Base-by-base conservation (phyloP, 2,888 invertebrate species). In the Cryptus viduatorius region DNA sequence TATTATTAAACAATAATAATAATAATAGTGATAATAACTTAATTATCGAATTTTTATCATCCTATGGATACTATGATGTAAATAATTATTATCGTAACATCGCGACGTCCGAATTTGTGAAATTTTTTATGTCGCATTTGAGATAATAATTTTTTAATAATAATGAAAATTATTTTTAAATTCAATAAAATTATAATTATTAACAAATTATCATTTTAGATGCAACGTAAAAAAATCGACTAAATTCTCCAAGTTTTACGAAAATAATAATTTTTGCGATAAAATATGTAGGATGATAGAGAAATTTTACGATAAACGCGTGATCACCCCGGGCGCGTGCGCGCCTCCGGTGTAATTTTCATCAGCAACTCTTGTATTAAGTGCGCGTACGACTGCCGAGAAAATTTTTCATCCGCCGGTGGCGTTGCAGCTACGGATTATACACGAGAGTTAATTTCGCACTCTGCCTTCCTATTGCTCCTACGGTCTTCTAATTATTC, bases 381-480 rank as follows among this genome's bases (percentile, higher is more conserved):
- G 12, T 29, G 4, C 31, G 19, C 24, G 53, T 76, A 53, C 75
- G 68, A 69, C 53, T 68, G 81, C 81, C 76, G 81, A 76, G 68
- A 75, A 69, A 61, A 76, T 81, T 81, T 81, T 80, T 81, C 76
- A 81, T 81, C 76, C 16, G 29, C 61, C 44, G 59, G 44, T 56
- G 53, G 50, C 29, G 64, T 50, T 44, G 69, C 53, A 53, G 75
- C 75, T 48, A 16, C 68, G 71, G 76, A 82, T 76, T 82, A 82
- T 71, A 16, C 56, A 50, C 46, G 31, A 19, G 76, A 76, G 81
- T 82, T 82, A 71, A 82, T 75, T 77, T 44, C 64, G 16, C 42
- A 42, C 44, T 69, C 44, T 50, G n/a, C 24, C 44, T 37, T 69
- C 16, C 50, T 19, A 12, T 48, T n/a, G n/a, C 48, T 48, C 48